phyloP scores from a whole-genome alignment of 2,888 invertebrate species.

The Apodemia mormo region DNA sequence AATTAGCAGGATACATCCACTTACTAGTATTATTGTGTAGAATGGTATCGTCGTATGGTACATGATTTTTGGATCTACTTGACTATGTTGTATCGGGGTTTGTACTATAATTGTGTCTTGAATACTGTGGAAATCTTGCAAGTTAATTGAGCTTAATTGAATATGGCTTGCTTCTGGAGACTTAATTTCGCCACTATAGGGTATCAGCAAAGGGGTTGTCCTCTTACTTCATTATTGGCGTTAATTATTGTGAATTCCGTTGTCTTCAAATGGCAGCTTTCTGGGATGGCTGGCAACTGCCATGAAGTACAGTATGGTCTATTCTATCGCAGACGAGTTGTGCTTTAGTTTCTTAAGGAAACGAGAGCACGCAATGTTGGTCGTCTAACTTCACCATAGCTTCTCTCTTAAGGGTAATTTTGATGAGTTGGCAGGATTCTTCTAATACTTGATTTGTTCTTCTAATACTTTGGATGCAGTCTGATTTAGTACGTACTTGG shows the following conservation, averaged over 20 bases:
- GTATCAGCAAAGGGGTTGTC: neutral
- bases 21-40: too few relatives aligned
- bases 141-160: neutral
- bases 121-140: neutral
- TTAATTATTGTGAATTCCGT: neutral
- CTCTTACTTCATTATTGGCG: neutral
- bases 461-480: too few relatives aligned
- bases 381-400: neutral
- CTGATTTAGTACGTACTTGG: too few relatives aligned
- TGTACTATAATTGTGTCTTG: neutral
- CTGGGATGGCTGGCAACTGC: neutral
- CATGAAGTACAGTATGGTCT: neutral
- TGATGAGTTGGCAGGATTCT: neutral
- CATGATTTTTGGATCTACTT: neutral
- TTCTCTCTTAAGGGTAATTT: neutral
- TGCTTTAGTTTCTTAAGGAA: neutral
- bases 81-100: neutral
- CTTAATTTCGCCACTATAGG: too few relatives aligned
- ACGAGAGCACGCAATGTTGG: neutral
- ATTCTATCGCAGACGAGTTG: neutral
- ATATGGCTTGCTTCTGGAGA: too few relatives aligned
- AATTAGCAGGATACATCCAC: too few relatives aligned
- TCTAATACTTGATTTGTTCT: neutral
- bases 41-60: too few relatives aligned
- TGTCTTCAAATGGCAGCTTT: neutral